Base-by-base conservation (phyloP, 2,113 vertebrate species). In the Peromyscus maniculatus region DNA sequence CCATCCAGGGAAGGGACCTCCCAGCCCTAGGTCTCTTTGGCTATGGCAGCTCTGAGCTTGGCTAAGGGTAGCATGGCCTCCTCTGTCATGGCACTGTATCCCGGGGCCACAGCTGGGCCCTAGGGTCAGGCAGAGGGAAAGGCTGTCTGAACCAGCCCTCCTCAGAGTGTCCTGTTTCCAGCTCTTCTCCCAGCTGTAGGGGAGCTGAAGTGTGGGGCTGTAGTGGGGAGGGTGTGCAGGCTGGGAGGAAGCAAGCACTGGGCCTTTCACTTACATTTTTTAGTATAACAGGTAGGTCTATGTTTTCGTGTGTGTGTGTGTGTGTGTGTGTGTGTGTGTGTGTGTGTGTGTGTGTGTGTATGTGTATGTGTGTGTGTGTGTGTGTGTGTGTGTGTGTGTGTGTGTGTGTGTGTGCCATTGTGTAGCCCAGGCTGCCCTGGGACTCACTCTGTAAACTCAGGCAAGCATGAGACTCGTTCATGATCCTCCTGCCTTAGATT, bases 191-290 rank as follows among this genome's bases (percentile, higher is more conserved):
- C 31, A 74, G 0, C 62, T 39, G 36, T 2, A 1, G 71, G 75
- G 13, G 24, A n/a, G 13, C 49, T 69, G 1, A 13, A 19, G 46
- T 10, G 15, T 7, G 6, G 31, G 10, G 26, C 24, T 55, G 12
- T 31, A 2, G 13, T 46, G 17, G n/a, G 26, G 79, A 59, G 21
- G 15, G 11, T 64, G 0, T 16, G 1, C 12, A 6, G 0, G 21
- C n/a, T 52, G 5, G 16, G 26, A 71, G 7, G 57, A 43, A 33
- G 71, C 26, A n/a, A 55, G 59, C 43, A 13, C 17, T 9, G 13
- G 28, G 33, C 11, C n/a, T 36, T 72, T 64, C 7, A 36, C 22
- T 19, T 93, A 36, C 19, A 24, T 31, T 49, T 55, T 93, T 52
- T 77, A 79, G 26, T 31, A 28, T 17, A 7, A 69, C 52, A 69